These are phyloP conservation scores for Agrenia bidenticulata DNA, from an alignment of 2,888 invertebrate species.

Conservation along the genomic window DNA sequence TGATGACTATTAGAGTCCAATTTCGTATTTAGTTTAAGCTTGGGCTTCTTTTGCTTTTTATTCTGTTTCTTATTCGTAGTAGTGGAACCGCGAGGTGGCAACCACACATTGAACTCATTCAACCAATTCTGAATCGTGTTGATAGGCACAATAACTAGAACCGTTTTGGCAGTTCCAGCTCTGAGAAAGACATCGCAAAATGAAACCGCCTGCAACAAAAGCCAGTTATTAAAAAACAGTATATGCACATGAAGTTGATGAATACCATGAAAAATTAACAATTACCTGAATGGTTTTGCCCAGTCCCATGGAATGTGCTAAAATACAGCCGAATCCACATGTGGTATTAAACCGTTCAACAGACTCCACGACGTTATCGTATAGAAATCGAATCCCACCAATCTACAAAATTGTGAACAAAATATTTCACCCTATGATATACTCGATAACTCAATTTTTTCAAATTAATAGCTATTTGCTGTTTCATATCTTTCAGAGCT, in stretches of 20 bases:
- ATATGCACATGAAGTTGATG: background rate
- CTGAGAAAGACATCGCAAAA: constrained; percentile 95
- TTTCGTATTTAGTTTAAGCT: background rate
- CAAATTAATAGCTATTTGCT: too few species aligned
- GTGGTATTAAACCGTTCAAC: constrained; percentile 81
- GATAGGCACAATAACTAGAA: constrained; percentile 96
- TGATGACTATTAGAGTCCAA: background rate
- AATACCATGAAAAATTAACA: background rate
- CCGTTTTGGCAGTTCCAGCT: constrained; percentile 82
- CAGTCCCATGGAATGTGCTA: constrained; percentile 98
- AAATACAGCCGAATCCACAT: constrained; percentile 91
- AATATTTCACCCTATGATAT: too few species aligned
- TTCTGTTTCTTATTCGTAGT: background rate
- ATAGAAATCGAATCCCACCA: constrained; percentile 91
- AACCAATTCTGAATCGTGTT: constrained; percentile 98
- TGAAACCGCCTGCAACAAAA: constrained; percentile 70
- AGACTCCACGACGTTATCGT: constrained; percentile 95
- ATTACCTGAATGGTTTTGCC: constrained; percentile 88
- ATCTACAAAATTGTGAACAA: constrained; percentile 62
- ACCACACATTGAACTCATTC: constrained; percentile 96
- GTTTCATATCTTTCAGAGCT: too few species aligned
- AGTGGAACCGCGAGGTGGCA: constrained; percentile 67
- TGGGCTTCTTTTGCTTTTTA: constrained; percentile 6
- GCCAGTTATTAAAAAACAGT: background rate
- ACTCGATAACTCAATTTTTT: constrained; percentile 53